A percentile compares a stretch with the other conserved stretches of the same genome.
Conservation (phyloP, 23 tunicate species). For the Styela plicata region DNA sequence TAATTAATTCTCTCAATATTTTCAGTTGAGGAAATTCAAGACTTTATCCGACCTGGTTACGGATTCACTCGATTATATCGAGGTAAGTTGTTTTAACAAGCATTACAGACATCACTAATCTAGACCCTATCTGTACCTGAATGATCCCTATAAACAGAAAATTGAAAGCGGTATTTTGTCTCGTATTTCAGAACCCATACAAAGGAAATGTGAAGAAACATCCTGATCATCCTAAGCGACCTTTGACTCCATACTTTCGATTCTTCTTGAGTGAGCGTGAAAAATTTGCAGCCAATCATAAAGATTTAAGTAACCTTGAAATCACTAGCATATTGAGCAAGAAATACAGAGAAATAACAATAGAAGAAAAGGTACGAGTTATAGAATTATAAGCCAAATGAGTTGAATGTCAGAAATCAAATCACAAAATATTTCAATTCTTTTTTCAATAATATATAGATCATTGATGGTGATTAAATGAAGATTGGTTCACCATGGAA, state of each 20-base stretch:
- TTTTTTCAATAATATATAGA: no score
- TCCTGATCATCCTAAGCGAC: slow-evolving; percentile 94
- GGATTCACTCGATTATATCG: slow-evolving; percentile 74
- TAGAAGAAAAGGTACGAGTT: slow-evolving; percentile 58
- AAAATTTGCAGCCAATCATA: slow-evolving; percentile 62
- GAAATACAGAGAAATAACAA: slow-evolving; percentile 54
- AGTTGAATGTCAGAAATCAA: no score
- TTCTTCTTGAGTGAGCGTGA: slow-evolving; percentile 76
- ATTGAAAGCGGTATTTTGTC: no score
- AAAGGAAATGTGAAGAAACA: slow-evolving; percentile 92
- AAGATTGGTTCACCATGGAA: no score
- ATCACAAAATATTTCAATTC: no score
- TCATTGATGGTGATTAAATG: no score
- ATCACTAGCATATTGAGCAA: slow-evolving; percentile 83
- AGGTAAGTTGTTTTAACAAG: slow-evolving; percentile 1
- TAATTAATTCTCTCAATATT: not conserved
- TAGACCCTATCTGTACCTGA: not conserved
- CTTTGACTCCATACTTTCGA: slow-evolving; percentile 89
- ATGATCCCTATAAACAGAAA: not conserved
- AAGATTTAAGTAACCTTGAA: slow-evolving; percentile 68
- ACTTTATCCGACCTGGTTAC: slow-evolving; percentile 63
- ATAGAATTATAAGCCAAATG: no score
- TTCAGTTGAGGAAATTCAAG: slow-evolving; percentile 76
- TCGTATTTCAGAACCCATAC: slow-evolving; percentile 70
- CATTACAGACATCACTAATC: not conserved